Percentiles rank a stretch among this genome's conserved stretches.
phyloP scores from a whole-genome alignment of 2,797 vertebrate genomes.

The Silurus lanzhouensis region DNA sequence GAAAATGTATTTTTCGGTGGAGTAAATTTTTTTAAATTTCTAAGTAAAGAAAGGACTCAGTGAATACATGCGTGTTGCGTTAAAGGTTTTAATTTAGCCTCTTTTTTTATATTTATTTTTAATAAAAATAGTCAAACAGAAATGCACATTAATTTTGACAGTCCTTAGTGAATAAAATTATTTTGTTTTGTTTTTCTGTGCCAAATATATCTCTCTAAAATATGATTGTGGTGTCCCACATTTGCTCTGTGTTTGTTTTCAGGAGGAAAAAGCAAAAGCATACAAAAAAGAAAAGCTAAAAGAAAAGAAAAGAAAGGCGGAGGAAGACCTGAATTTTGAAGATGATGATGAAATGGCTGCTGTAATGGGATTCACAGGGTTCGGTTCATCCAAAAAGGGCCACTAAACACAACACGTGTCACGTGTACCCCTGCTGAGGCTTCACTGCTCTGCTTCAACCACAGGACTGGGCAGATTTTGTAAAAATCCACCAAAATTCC shows the following conservation, averaged over 20 bases:
- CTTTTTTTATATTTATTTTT: no score
- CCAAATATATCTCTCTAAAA: background rate
- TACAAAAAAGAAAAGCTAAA: slow-evolving; percentile 97
- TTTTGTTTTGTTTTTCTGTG: background rate
- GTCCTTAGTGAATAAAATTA: no score
- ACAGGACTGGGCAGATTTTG: slow-evolving; percentile 7
- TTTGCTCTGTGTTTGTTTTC: slow-evolving; percentile 12
- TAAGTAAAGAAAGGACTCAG: no score
- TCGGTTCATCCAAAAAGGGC: slow-evolving; percentile 92
- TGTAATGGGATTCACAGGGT: slow-evolving; percentile 97
- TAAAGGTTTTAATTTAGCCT: no score
- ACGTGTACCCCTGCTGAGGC: background rate
- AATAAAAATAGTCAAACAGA: no score
- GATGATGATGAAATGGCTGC: slow-evolving; percentile 97
- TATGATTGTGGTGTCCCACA: background rate
- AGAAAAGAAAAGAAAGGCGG: slow-evolving; percentile 91
- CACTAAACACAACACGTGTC: slow-evolving; percentile 75
- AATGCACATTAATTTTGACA: no score
- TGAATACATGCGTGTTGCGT: no score
- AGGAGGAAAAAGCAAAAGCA: slow-evolving; percentile 98
- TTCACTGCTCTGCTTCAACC: background rate
- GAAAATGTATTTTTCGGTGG: no score
- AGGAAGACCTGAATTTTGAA: slow-evolving; percentile 91
- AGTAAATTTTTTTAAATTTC: background rate
- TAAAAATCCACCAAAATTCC: background rate